Percentiles rank a stretch among this genome's conserved stretches.
These are phyloP conservation scores for Palythoa heliodiscus DNA, from an alignment of 92 coral and sea anemone genomes.

Conservation along the genomic window DNA sequence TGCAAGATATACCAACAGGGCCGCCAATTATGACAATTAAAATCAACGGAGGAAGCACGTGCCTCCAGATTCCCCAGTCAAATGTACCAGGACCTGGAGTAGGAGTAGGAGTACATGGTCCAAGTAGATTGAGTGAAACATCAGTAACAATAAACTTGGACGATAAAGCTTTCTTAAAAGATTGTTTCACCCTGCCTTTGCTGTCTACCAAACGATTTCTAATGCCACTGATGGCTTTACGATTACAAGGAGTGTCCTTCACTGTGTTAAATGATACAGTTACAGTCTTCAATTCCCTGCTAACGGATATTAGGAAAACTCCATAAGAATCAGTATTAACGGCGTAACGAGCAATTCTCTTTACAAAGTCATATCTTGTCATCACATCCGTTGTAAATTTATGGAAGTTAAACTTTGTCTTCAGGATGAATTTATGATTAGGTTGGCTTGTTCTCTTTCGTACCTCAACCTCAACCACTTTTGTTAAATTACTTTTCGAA, in stretches of 20 bases:
- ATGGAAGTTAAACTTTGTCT: conserved; percentile 39
- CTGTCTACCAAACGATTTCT: conserved; percentile 43
- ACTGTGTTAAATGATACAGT: conserved; percentile 66
- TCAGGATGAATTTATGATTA: conserved; percentile 70
- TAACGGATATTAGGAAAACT: conserved; percentile 66
- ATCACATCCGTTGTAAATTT: conserved; percentile 52
- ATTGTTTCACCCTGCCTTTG: conserved; percentile 41
- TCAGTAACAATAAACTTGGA: conserved; percentile 52
- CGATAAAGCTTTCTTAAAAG: conserved; percentile 63
- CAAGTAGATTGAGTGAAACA: conserved; percentile 60
- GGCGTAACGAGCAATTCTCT: conserved; percentile 51
- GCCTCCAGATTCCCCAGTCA: conserved; percentile 75
- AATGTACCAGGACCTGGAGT: conserved; percentile 42
- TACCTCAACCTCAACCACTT: conserved; percentile 55
- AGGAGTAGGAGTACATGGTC: conserved; percentile 57
- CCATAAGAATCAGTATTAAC: conserved; percentile 35
- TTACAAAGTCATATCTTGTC: conserved; percentile 59
- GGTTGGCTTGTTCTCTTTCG: conserved; percentile 32
- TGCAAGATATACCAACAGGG: conserved; percentile 73
- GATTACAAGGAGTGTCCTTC: conserved; percentile 65
- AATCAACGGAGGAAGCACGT: conserved; percentile 66
- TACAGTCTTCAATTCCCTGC: conserved; percentile 43
- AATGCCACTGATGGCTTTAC: conserved; percentile 36
- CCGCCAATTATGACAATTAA: conserved; percentile 67
- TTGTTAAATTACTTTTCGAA: conserved; percentile 30